These are phyloP conservation scores for Chrysolina haemoptera DNA, from an alignment of 2,888 invertebrate species.

Conservation along the genomic window DNA sequence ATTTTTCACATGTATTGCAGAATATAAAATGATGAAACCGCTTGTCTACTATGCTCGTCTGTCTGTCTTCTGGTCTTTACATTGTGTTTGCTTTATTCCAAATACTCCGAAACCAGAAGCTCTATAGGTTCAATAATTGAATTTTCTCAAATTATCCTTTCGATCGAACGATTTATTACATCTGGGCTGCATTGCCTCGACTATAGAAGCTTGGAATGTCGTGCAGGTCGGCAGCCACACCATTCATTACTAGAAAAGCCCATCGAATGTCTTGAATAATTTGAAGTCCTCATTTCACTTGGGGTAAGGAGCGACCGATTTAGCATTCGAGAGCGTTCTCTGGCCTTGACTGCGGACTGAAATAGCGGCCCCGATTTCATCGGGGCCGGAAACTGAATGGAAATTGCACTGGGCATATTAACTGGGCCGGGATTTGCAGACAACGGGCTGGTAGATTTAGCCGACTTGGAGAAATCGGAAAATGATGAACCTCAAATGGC, in stretches of 20 bases:
- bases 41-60: too few species aligned
- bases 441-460: background rate
- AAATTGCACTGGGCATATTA: conserved; percentile 25
- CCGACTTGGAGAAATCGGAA: background rate
- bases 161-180: too few species aligned
- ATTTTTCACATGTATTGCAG: too few species aligned
- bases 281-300: conserved; percentile 4
- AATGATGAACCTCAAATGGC: too few species aligned
- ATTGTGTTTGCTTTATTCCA: too few species aligned
- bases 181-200: background rate
- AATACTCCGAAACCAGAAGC: too few species aligned
- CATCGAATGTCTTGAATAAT: conserved; percentile 14
- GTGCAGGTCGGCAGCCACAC: background rate
- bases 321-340: conserved; percentile 21
- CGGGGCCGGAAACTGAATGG: conserved; percentile 16
- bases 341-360: conserved; percentile 28
- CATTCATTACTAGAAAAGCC: conserved; percentile 11
- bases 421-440: background rate
- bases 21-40: too few species aligned
- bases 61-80: too few species aligned
- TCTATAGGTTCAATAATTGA: too few species aligned
- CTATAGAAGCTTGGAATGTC: background rate
- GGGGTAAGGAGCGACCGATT: conserved; percentile 4
- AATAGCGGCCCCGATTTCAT: conserved; percentile 27
- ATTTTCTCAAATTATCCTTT: too few species aligned